A percentile compares a stretch with the other conserved stretches of the same genome.
Conservation (phyloP, 2,797 vertebrate genomes). For the Aphelocoma californica region DNA sequence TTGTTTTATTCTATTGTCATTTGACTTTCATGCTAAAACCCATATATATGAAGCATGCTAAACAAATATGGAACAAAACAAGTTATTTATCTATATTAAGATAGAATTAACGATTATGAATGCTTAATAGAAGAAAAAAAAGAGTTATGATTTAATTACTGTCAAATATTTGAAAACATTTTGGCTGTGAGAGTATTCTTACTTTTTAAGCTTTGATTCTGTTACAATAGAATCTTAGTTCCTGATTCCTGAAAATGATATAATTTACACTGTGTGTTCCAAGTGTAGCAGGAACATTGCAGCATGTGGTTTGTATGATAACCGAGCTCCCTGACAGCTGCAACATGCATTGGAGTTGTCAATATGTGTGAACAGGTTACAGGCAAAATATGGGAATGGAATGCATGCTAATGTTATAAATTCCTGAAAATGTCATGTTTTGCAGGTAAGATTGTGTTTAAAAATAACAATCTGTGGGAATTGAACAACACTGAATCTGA, state of each 20-base stretch:
- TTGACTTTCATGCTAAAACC: neutral
- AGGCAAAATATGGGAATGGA: neutral
- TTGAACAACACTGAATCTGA: neutral
- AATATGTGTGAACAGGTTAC: neutral
- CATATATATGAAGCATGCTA: neutral
- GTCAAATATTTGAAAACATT: neutral
- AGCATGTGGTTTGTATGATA: neutral
- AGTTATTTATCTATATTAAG: neutral
- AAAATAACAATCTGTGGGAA: neutral
- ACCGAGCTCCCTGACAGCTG: neutral
- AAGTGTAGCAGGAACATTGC: neutral
- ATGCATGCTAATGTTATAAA: neutral
- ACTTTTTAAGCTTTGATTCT: neutral
- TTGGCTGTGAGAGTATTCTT: neutral
- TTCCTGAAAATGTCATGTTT: neutral
- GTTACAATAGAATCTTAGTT: neutral
- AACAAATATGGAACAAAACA: neutral
- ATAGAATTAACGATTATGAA: neutral
- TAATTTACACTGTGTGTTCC: neutral
- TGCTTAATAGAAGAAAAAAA: neutral
- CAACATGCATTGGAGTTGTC: neutral
- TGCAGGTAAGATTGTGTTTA: neutral
- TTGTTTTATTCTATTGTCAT: slow-evolving; percentile 18
- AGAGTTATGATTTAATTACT: neutral
- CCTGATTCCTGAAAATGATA: neutral